Conservation (phyloP, 2,113 vertebrate species). For the Sigmodon hispidus region DNA sequence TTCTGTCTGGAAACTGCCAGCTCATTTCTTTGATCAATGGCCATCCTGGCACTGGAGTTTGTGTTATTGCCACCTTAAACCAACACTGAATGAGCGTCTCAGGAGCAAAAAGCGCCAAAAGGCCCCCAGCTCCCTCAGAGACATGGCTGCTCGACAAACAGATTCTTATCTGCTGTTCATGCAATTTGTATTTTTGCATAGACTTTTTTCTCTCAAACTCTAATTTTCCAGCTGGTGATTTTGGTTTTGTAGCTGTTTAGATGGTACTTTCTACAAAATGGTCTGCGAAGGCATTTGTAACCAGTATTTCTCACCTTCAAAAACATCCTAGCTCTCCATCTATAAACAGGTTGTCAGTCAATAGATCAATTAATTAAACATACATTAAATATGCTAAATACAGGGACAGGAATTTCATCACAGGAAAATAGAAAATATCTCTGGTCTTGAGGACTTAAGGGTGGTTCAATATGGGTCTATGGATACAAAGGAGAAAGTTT, state of each 20-base stretch:
- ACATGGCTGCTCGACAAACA: neutral
- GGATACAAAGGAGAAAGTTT: neutral
- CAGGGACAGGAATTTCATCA: neutral
- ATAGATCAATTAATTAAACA: neutral
- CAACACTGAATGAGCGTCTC: slow-evolving; percentile 57
- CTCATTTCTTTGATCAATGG: slow-evolving; percentile 75
- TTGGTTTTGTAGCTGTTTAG: neutral
- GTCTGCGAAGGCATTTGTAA: neutral
- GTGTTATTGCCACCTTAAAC: slow-evolving; percentile 68
- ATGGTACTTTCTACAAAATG: neutral
- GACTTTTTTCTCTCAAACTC: neutral
- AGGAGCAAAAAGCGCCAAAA: neutral
- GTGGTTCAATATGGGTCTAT: neutral
- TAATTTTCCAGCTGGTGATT: neutral
- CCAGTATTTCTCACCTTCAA: neutral
- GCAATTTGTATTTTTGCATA: neutral
- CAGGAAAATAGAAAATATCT: slow-evolving; percentile 15
- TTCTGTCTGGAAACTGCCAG: slow-evolving; percentile 69
- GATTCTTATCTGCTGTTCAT: neutral
- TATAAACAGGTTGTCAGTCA: neutral
- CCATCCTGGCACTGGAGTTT: slow-evolving; percentile 48
- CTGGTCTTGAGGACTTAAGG: neutral
- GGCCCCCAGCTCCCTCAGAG: neutral
- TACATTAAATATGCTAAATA: neutral
- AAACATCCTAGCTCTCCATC: slow-evolving; percentile 22